Percentiles rank a stretch among this genome's conserved stretches.
These are phyloP conservation scores for Pseudomyrmex dendroicus DNA, from an alignment of 1,140 invertebrate genomes.

Conservation along the genomic window DNA sequence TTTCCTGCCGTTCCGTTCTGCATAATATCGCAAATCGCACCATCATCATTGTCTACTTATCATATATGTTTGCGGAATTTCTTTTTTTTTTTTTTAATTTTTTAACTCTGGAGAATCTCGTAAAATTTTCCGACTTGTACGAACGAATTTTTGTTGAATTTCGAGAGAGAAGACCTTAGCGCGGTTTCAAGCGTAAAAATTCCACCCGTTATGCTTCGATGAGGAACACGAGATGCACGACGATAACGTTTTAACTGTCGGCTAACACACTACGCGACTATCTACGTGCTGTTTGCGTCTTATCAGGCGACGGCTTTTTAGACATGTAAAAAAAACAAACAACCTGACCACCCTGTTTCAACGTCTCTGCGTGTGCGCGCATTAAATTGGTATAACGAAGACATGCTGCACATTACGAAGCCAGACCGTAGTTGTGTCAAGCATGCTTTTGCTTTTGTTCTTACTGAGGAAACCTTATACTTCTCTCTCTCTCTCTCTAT, in stretches of 20 bases:
- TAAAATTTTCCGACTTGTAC: constrained; percentile 27
- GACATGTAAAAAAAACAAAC: constrained; percentile 48
- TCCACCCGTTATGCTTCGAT: constrained; percentile 74
- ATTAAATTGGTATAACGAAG: constrained; percentile 67
- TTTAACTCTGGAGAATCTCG: not conserved
- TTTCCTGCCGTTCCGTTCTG: constrained; percentile 70
- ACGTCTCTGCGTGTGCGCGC: constrained; percentile 46
- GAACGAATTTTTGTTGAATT: constrained; percentile 45
- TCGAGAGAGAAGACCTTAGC: not conserved
- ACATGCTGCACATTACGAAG: constrained; percentile 7
- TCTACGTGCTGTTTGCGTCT: constrained; percentile 54
- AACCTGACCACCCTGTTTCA: constrained; percentile 66
- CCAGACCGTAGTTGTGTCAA: not conserved
- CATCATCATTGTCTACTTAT: constrained; percentile 34
- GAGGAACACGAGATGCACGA: constrained; percentile 70
- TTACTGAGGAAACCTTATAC: not conserved
- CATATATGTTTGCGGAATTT: constrained; percentile 18
- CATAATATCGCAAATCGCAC: constrained; percentile 72
- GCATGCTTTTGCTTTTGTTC: not conserved
- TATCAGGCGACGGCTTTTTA: constrained; percentile 66
- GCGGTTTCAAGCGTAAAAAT: constrained; percentile 64
- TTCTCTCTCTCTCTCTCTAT: no score
- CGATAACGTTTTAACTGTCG: constrained; percentile 74
- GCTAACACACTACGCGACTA: constrained; percentile 67
- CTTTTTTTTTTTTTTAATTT: not conserved